Evolutionary conservation across 2,888 invertebrate species (phyloP).

Genomic region (Ypsolopha sequella): DNA sequence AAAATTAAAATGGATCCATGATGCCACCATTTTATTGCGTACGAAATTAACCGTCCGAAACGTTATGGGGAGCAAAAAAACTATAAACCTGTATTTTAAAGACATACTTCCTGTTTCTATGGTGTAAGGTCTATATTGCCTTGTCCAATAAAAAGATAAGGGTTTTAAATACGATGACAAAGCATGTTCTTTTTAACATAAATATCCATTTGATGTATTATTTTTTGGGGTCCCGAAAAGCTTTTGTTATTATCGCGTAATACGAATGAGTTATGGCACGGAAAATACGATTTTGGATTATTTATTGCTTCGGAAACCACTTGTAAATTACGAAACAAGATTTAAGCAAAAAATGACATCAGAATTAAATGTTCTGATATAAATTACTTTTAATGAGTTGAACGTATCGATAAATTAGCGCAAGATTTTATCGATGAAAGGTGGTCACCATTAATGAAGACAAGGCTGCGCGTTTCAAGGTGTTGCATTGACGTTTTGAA

Average conservation of each 20-base stretch:
- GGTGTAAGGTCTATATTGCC: neutral
- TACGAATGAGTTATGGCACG: constrained; percentile 13
- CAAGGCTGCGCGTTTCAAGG: neutral
- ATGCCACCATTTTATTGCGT: constrained; percentile 18
- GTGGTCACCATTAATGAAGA: neutral
- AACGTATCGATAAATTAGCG: neutral
- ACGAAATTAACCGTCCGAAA: constrained; percentile 19
- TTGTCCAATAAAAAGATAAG: constrained; percentile 1
- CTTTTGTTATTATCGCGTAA: constrained; percentile 14
- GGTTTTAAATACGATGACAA: constrained; percentile 13
- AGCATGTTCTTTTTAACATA: constrained; percentile 16
- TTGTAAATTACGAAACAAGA: neutral
- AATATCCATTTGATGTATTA: constrained; percentile 19
- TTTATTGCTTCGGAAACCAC: constrained; percentile 12
- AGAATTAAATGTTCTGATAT: neutral
- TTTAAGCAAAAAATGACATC: neutral
- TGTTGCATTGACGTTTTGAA: constrained; percentile 10
- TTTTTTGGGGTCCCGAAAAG: constrained; percentile 14
- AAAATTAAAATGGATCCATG: constrained; percentile 22
- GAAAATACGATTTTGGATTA: constrained; percentile 15
- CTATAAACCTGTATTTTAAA: constrained; percentile 1
- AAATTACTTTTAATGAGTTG: neutral
- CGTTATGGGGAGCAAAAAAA: constrained; percentile 8
- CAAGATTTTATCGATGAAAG: neutral
- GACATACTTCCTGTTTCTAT: constrained; percentile 1